Conservation (phyloP, 2,888 invertebrate species). For the Lomographa bimaculata region DNA sequence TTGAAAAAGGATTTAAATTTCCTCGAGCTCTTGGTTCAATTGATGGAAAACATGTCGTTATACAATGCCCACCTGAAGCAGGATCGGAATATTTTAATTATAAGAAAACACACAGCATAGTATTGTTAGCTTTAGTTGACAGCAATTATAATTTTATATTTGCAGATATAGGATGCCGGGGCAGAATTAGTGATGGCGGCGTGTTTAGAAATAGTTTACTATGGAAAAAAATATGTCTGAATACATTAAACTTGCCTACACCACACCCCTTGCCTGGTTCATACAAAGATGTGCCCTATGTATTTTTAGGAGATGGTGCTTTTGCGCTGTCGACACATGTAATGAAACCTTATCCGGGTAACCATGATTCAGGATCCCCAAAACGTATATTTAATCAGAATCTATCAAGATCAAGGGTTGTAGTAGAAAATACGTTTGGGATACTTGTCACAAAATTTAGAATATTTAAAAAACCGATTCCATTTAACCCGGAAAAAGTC, state of each 20-base stretch:
- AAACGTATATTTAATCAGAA: slow-evolving; percentile 28
- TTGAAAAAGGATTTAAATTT: slow-evolving; percentile 15
- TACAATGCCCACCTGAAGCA: slow-evolving; percentile 7
- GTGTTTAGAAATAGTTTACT: slow-evolving; percentile 30
- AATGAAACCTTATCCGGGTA: slow-evolving; percentile 37
- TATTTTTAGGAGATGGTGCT: slow-evolving; percentile 30
- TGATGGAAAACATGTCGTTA: slow-evolving; percentile 19
- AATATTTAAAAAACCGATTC: slow-evolving; percentile 25
- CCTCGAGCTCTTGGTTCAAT: slow-evolving; percentile 10
- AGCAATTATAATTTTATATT: slow-evolving; percentile 39
- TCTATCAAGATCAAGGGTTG: slow-evolving; percentile 24
- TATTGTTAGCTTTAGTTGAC: slow-evolving; percentile 25
- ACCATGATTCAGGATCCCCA: slow-evolving; percentile 22
- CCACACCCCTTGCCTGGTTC: slow-evolving; percentile 30
- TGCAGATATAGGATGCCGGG: slow-evolving; percentile 44
- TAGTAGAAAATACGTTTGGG: slow-evolving; percentile 20
- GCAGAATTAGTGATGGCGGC: slow-evolving; percentile 33
- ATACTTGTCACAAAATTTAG: slow-evolving; percentile 20
- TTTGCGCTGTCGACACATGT: slow-evolving; percentile 29
- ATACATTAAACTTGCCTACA: slow-evolving; percentile 32
- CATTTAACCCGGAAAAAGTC: slow-evolving; percentile 22
- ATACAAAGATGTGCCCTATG: slow-evolving; percentile 28
- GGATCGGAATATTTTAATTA: slow-evolving; percentile 26
- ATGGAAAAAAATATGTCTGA: slow-evolving; percentile 28
- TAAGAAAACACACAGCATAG: slow-evolving; percentile 23